Evolutionary conservation across 2,888 invertebrate species (phyloP).

Genomic region (Rotaria magnacalcarata): DNA sequence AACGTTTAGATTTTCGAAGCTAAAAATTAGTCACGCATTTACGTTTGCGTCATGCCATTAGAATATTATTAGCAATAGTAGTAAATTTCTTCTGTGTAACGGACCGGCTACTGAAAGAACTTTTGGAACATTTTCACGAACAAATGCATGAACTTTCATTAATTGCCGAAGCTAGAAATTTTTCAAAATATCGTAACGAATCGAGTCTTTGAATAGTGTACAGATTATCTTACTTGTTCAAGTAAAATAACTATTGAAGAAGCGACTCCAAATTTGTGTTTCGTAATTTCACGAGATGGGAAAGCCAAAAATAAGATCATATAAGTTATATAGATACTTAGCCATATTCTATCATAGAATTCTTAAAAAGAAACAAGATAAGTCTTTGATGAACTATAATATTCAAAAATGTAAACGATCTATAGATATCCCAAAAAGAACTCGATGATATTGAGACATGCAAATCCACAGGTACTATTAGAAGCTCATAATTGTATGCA

Average conservation of each 20-base stretch:
- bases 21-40: not conserved
- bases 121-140: constrained; percentile 65
- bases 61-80: constrained; percentile 48
- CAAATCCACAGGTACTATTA: too few relatives aligned
- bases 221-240: constrained; percentile 63
- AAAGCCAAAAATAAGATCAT: constrained; percentile 54
- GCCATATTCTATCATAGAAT: constrained; percentile 51
- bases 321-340: constrained; percentile 54
- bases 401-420: too few relatives aligned
- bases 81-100: constrained; percentile 5
- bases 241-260: constrained; percentile 63
- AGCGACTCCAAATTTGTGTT: constrained; percentile 63
- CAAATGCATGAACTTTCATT: constrained; percentile 82
- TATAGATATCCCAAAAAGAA: too few relatives aligned
- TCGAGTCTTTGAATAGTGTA: too few relatives aligned
- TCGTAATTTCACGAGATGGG: constrained; percentile 54
- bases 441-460: too few relatives aligned
- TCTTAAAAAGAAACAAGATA: not conserved
- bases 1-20: not conserved
- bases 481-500: too few relatives aligned
- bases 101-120: constrained; percentile 18
- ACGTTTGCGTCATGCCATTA: not conserved
- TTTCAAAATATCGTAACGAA: not conserved
- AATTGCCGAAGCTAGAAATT: constrained; percentile 67
- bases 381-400: too few relatives aligned